Percentiles rank a stretch among this genome's conserved stretches.
Conservation (phyloP, 1,140 invertebrate genomes). For the Homalodisca vitripennis region DNA sequence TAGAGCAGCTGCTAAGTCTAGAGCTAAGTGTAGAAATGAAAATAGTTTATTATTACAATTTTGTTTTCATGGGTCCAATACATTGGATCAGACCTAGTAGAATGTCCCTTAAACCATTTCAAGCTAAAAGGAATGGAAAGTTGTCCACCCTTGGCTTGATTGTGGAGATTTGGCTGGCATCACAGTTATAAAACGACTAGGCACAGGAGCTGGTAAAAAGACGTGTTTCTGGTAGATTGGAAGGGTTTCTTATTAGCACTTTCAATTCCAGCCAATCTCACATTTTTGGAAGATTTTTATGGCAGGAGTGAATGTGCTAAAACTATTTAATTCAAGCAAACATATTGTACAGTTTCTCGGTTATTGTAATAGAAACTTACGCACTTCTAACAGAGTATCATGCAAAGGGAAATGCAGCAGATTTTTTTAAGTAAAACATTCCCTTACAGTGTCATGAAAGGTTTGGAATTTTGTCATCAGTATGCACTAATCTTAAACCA, state of each 20-base stretch:
- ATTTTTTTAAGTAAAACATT: constrained; percentile 37
- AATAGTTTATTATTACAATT: no score
- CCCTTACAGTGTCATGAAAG: constrained; percentile 39
- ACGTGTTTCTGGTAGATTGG: constrained; percentile 49
- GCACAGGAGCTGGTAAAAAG: constrained; percentile 49
- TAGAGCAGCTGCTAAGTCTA: constrained; percentile 42
- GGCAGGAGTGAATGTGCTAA: constrained; percentile 50
- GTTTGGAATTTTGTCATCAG: constrained; percentile 51
- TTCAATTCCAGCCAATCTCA: constrained; percentile 41
- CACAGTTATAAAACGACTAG: constrained; percentile 43
- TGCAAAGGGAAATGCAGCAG: constrained; percentile 46
- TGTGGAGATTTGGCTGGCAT: constrained; percentile 46
- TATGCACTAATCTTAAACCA: constrained; percentile 50
- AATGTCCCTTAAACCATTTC: constrained; percentile 43
- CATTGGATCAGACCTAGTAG: not conserved
- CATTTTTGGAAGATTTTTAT: constrained; percentile 51
- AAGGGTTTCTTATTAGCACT: constrained; percentile 44
- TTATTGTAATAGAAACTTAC: constrained; percentile 42
- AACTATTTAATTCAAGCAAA: constrained; percentile 42
- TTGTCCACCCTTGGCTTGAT: constrained; percentile 46
- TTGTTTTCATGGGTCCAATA: not conserved
- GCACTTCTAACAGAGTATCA: constrained; percentile 52
- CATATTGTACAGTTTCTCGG: constrained; percentile 48
- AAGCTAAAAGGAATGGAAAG: constrained; percentile 43
- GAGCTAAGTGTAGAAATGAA: constrained; percentile 7